These are phyloP conservation scores for Bhutanitis thaidina DNA, from an alignment of 2,888 invertebrate species.

Conservation along the genomic window DNA sequence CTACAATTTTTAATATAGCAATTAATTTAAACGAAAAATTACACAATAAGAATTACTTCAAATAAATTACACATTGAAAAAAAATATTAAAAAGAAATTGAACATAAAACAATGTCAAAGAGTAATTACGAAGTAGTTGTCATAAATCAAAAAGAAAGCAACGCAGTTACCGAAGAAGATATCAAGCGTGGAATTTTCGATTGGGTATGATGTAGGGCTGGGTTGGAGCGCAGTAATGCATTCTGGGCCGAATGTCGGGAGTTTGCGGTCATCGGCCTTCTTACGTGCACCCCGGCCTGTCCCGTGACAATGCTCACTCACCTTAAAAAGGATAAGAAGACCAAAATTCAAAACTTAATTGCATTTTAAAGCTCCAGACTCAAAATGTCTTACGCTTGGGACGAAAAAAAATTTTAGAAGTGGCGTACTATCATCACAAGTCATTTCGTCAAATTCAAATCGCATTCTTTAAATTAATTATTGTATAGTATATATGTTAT, in stretches of 20 bases:
- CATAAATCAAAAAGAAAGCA: slow-evolving; percentile 73
- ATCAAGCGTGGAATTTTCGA: slow-evolving; percentile 68
- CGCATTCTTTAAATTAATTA: neutral
- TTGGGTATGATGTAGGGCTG: slow-evolving; percentile 65
- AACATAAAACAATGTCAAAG: slow-evolving; percentile 35
- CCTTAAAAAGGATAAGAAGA: slow-evolving; percentile 52
- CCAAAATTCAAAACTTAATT: slow-evolving; percentile 41
- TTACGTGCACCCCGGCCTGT: slow-evolving; percentile 40
- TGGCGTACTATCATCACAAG: neutral
- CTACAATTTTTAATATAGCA: too few species aligned
- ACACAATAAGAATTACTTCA: neutral
- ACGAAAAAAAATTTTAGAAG: neutral
- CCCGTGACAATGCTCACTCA: slow-evolving; percentile 35
- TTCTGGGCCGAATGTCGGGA: slow-evolving; percentile 64
- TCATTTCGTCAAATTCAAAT: neutral
- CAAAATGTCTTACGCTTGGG: slow-evolving; percentile 11
- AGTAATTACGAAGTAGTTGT: slow-evolving; percentile 47
- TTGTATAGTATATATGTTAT: too few species aligned
- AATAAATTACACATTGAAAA: too few species aligned
- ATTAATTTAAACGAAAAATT: too few species aligned
- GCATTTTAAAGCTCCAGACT: slow-evolving; percentile 42
- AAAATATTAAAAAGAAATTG: neutral
- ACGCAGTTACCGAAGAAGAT: slow-evolving; percentile 60
- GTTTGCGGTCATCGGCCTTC: slow-evolving; percentile 63
- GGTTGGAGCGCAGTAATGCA: slow-evolving; percentile 59